A percentile compares a stretch with the other conserved stretches of the same genome.
These are phyloP conservation scores for Lacerta bilineata DNA, from an alignment of 2,797 vertebrate genomes.

Conservation along the genomic window DNA sequence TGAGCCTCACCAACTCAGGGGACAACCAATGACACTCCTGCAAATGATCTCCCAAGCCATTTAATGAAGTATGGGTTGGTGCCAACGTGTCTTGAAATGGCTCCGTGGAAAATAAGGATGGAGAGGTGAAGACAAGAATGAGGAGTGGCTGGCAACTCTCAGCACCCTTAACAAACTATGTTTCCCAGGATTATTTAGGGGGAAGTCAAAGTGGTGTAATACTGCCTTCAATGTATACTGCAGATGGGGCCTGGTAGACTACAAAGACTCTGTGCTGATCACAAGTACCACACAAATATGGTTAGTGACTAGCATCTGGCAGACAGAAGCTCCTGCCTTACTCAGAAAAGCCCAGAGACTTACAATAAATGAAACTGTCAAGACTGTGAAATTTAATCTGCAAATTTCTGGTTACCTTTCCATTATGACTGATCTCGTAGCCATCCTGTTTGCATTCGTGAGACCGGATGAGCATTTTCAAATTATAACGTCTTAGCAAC, in stretches of 20 bases:
- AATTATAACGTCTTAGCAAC: constrained; percentile 85
- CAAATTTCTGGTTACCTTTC: constrained; percentile 82
- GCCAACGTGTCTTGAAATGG: not conserved
- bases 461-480: constrained; percentile 93
- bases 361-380: too few species aligned
- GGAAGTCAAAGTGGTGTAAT: too few species aligned
- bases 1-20: too few species aligned
- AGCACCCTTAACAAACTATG: not conserved
- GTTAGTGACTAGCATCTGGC: not conserved
- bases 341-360: too few species aligned
- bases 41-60: not conserved
- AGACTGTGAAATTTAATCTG: not conserved
- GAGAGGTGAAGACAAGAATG: not conserved
- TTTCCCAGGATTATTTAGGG: not conserved
- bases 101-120: not conserved
- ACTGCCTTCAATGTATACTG: too few species aligned
- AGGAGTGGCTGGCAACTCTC: too few species aligned
- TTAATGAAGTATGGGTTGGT: not conserved
- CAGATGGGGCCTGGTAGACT: too few species aligned
- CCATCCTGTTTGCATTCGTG: constrained; percentile 97
- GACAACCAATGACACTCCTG: too few species aligned
- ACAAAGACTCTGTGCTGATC: not conserved
- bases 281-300: not conserved
- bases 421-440: constrained; percentile 92
- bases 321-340: not conserved